A percentile compares a stretch with the other conserved stretches of the same genome.
phyloP scores from a whole-genome alignment of 2,888 invertebrate genomes.

The Lasius fuliginosus region DNA sequence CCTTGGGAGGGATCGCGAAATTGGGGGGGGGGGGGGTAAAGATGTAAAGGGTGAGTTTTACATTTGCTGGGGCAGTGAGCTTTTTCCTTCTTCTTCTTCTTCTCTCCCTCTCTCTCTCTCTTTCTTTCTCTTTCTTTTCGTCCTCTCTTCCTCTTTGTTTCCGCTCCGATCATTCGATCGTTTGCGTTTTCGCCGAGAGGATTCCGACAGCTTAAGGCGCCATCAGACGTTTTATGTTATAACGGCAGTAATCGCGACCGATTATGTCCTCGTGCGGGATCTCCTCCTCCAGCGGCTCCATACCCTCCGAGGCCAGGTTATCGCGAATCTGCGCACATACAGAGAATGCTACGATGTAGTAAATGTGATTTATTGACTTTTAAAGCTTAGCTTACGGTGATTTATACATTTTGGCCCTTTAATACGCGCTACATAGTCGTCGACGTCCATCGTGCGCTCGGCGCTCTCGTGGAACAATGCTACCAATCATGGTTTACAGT shows the following conservation, averaged over 20 bases:
- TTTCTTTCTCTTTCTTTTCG: background rate
- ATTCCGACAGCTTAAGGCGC: slow-evolving; percentile 61
- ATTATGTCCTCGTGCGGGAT: slow-evolving; percentile 88
- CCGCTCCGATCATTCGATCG: slow-evolving; percentile 18
- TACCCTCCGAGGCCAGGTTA: slow-evolving; percentile 87
- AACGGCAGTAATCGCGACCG: slow-evolving; percentile 88
- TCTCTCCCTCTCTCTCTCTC: background rate
- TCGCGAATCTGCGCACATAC: slow-evolving; percentile 87
- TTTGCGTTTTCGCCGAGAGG: slow-evolving; percentile 17
- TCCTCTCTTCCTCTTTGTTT: slow-evolving; percentile 20
- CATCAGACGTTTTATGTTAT: slow-evolving; percentile 81
- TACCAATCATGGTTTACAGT: slow-evolving; percentile 28
- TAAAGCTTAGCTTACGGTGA: slow-evolving; percentile 35
- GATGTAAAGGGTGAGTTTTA: slow-evolving; percentile 32
- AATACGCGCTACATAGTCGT: slow-evolving; percentile 4
- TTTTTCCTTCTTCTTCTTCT: slow-evolving; percentile 14
- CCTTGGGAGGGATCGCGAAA: slow-evolving; percentile 30
- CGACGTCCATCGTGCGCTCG: background rate
- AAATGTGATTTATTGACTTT: slow-evolving; percentile 44
- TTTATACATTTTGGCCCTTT: slow-evolving; percentile 34
- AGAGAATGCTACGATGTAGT: slow-evolving; percentile 26
- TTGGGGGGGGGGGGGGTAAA: background rate
- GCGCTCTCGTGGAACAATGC: slow-evolving; percentile 26
- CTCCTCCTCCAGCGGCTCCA: slow-evolving; percentile 88
- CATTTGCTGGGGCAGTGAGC: slow-evolving; percentile 58